Evolutionary conservation across 2,113 vertebrate species (phyloP).

Genomic region (Nycticebus coucang): DNA sequence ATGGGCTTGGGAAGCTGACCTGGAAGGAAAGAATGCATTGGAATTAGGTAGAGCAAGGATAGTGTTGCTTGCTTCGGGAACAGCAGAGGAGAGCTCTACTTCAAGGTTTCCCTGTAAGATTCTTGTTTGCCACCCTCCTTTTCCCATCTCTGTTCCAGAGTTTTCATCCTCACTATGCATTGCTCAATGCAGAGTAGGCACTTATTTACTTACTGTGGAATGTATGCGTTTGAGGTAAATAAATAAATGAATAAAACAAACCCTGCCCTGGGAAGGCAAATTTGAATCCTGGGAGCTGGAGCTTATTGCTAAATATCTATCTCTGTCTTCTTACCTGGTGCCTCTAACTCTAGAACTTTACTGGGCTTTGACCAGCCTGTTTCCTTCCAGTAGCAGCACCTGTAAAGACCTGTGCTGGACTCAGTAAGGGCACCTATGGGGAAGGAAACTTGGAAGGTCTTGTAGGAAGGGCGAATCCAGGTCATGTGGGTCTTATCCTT

Average conservation of each 20-base stretch:
- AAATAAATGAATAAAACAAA: constrained; percentile 26
- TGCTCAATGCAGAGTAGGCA: not conserved
- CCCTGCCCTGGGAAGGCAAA: not conserved
- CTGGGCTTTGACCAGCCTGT: constrained; percentile 70
- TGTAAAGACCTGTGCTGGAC: constrained; percentile 65
- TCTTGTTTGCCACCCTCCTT: not conserved
- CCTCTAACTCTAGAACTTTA: constrained; percentile 71
- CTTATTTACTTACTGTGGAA: not conserved
- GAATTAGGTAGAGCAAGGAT: constrained; percentile 44
- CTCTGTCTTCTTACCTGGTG: constrained; percentile 69
- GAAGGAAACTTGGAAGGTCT: constrained; percentile 74
- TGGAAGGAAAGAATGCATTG: constrained; percentile 61
- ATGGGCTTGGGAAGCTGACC: constrained; percentile 70
- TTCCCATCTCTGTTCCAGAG: not conserved
- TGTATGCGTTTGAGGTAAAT: constrained; percentile 28
- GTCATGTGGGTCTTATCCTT: constrained; percentile 73
- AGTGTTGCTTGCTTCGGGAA: not conserved
- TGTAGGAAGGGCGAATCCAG: constrained; percentile 64
- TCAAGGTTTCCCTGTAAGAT: not conserved
- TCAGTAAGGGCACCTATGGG: constrained; percentile 62
- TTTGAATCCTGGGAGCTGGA: not conserved
- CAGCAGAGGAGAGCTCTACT: not conserved
- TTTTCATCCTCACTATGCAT: not conserved
- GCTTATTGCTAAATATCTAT: constrained; percentile 16
- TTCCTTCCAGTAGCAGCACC: constrained; percentile 74